phyloP scores from a whole-genome alignment of 2,797 vertebrate species.

The Rhynchonycteris naso region DNA sequence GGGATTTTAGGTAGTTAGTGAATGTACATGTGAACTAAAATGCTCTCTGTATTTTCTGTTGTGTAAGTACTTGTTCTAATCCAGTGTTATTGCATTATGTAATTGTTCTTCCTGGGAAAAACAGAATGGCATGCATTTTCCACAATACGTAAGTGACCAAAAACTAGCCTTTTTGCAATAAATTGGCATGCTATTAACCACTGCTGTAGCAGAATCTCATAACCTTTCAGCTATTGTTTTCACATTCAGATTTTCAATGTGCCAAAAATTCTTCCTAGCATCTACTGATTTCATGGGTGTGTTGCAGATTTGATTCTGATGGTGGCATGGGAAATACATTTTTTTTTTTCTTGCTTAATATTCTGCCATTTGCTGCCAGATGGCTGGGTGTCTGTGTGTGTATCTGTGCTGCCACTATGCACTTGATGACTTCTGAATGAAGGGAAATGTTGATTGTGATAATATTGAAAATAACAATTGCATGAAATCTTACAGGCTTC shows the following conservation, averaged over 20 bases:
- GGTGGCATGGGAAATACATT: conserved; percentile 87
- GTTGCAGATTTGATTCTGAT: conserved; percentile 85
- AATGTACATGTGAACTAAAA: conserved; percentile 87
- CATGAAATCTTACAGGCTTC: conserved; percentile 89
- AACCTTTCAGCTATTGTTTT: conserved; percentile 87
- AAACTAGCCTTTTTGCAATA: conserved; percentile 89
- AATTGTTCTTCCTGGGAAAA: conserved; percentile 91
- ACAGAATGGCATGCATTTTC: conserved; percentile 96
- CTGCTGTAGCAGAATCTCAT: conserved; percentile 88
- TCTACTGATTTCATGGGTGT: conserved; percentile 84
- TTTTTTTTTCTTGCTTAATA: conserved; percentile 87
- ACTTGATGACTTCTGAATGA: conserved; percentile 86
- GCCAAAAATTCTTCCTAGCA: conserved; percentile 85
- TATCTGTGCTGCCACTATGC: conserved; percentile 86
- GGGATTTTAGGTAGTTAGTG: conserved; percentile 78
- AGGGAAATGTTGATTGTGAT: conserved; percentile 83
- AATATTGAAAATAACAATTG: conserved; percentile 85
- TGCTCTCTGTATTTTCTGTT: conserved; percentile 88
- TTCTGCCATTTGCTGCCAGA: conserved; percentile 87
- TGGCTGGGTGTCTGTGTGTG: conserved; percentile 86
- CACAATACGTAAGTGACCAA: conserved; percentile 94
- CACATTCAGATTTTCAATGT: conserved; percentile 86
- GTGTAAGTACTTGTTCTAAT: conserved; percentile 91
- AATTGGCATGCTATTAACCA: conserved; percentile 92
- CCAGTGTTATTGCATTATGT: conserved; percentile 93